These are phyloP conservation scores for Carassius gibelio DNA, from an alignment of 2,113 vertebrate genomes.

Conservation along the genomic window DNA sequence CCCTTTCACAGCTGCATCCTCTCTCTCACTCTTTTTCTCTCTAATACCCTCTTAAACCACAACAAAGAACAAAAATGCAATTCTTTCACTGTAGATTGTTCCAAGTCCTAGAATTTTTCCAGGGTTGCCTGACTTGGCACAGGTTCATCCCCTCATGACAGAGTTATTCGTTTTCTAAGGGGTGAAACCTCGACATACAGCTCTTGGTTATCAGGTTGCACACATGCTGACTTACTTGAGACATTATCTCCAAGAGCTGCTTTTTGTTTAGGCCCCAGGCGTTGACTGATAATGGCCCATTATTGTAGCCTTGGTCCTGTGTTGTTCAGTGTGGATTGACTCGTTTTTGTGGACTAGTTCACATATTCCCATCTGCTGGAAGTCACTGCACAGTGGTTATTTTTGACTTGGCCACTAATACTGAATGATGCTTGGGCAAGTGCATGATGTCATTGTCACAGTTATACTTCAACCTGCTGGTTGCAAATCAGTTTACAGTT, in stretches of 20 bases:
- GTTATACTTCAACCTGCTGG: background rate
- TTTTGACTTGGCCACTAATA: conserved; percentile 48
- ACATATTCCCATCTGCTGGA: conserved; percentile 32
- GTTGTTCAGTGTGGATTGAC: conserved; percentile 42
- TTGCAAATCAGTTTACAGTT: background rate
- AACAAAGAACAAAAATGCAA: background rate
- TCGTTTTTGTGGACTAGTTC: conserved; percentile 35
- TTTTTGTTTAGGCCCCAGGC: conserved; percentile 75
- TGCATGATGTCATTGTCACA: conserved; percentile 43
- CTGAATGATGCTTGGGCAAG: conserved; percentile 15
- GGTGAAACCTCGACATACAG: conserved; percentile 61
- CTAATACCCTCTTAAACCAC: background rate
- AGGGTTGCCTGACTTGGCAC: background rate
- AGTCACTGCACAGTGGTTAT: conserved; percentile 46
- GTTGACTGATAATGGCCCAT: conserved; percentile 70
- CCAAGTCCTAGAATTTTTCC: conserved; percentile 15
- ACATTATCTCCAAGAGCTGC: conserved; percentile 70
- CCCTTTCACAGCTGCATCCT: conserved; percentile 60
- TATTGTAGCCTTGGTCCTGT: conserved; percentile 58
- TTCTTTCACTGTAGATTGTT: background rate
- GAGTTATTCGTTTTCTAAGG: conserved; percentile 39
- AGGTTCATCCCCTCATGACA: conserved; percentile 54
- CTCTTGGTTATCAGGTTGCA: conserved; percentile 67
- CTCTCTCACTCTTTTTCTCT: conserved; percentile 44
- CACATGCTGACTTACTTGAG: conserved; percentile 71